Base-by-base conservation (phyloP, 2,888 invertebrate species). In the Molanna angustata region DNA sequence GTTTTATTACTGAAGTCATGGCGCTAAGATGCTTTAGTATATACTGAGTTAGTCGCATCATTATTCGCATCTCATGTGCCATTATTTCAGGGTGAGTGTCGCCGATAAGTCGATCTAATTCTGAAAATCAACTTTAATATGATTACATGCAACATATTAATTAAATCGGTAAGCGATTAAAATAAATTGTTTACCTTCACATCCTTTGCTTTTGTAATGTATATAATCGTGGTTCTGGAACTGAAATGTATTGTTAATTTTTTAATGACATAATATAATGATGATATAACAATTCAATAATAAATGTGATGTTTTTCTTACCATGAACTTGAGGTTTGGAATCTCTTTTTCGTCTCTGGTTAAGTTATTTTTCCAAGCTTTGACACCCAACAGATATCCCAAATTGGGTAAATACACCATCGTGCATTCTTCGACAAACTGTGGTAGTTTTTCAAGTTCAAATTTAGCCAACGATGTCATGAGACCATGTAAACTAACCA, bases 51-150 rank as follows among this genome's bases (percentile, higher is more conserved):
- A 90, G 71, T 9, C 80, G 70, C 66, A 85, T 76, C 79, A 91
- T 84, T 63, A 94, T 87, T 50, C 83, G 74, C 2, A 86, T 86
- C 72, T 94, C 92, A 61, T 86, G 84, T 54, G 88, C 87, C 62
- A 84, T 82, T 63, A 94, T 90, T 65, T 88, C 86, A 9, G 85
- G 80, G 63, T 86, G 82, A 31, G 88, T 83, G 69, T 93, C 89
- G 31, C 93, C 93, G 54, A 92, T 74, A 60, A 83, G 74, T 54
- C 76, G 70, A 68, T 94, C 93, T 62, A 94, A 66, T 66, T 90
- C 90, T 83, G 67, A 60, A 66, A 64, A 61, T 37, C 44, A 40
- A 60, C 61, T 61, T 62, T 46, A 33, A 14, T 14, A 17, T n/a
- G 1, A 21, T 46, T 17, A 20, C 14, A 22, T 18, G 7, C 13